Conservation (phyloP, 2,888 invertebrate genomes). For the Papilio gigon region DNA sequence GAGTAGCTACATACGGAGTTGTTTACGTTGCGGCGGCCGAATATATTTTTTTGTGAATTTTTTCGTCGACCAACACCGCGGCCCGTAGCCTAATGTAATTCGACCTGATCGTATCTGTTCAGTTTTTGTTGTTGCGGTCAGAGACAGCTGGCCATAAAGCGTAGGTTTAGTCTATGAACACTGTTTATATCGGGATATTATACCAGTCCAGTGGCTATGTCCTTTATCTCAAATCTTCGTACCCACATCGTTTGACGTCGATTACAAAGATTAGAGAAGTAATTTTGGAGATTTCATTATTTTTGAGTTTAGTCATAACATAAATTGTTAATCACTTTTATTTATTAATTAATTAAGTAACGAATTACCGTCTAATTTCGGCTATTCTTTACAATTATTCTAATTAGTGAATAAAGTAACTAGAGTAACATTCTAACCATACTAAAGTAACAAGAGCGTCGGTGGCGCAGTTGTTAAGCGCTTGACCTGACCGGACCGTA, state of each 20-base stretch:
- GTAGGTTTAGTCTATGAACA: constrained; percentile 50
- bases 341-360: constrained; percentile 8
- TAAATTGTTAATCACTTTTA: constrained; percentile 2
- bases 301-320: constrained; percentile 17
- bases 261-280: constrained; percentile 31
- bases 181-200: constrained; percentile 63
- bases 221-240: constrained; percentile 37
- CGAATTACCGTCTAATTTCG: neutral
- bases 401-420: neutral
- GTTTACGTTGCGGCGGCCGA: constrained; percentile 66
- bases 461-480: no score
- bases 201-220: constrained; percentile 38
- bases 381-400: neutral
- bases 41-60: constrained; percentile 62
- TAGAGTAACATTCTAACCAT: no score
- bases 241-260: constrained; percentile 38
- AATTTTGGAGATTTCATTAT: constrained; percentile 14
- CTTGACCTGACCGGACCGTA: no score
- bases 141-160: constrained; percentile 74
- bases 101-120: constrained; percentile 79
- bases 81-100: constrained; percentile 75
- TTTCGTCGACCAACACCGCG: constrained; percentile 59
- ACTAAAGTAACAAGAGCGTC: no score
- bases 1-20: constrained; percentile 44
- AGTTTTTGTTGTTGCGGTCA: constrained; percentile 79